Conservation (phyloP, 2,888 invertebrate species). For the Biston betularia region DNA sequence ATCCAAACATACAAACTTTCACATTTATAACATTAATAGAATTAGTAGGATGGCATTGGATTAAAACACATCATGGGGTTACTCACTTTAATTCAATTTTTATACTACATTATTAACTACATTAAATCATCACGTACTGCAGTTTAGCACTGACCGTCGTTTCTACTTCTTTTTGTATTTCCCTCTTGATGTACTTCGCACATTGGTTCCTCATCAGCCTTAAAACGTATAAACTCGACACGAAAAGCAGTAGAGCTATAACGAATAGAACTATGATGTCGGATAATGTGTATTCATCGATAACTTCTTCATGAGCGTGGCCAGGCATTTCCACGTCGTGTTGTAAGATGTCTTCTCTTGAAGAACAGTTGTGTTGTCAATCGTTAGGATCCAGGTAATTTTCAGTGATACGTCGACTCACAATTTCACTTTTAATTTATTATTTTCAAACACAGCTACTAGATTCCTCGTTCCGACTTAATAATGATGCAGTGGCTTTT, state of each 20-base stretch:
- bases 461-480: conserved; percentile 24
- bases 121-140: conserved; percentile 10
- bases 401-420: neutral
- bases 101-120: too few species aligned
- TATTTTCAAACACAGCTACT: neutral
- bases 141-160: conserved; percentile 7
- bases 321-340: conserved; percentile 44
- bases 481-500: conserved; percentile 8
- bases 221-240: conserved; percentile 50
- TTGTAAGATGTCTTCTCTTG: too few species aligned
- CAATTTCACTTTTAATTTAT: neutral
- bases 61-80: neutral
- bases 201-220: conserved; percentile 52
- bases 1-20: too few species aligned
- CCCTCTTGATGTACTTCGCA: conserved; percentile 51
- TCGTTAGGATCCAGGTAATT: too few species aligned
- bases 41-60: too few species aligned
- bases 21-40: too few species aligned
- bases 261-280: conserved; percentile 57
- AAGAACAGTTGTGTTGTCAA: too few species aligned
- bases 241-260: conserved; percentile 51
- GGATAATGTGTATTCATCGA: conserved; percentile 53
- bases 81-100: neutral
- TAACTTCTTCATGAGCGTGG: conserved; percentile 64
- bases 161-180: conserved; percentile 51